Percentiles rank a stretch among this genome's conserved stretches.
These are phyloP conservation scores for Cryptotis parvus DNA, from an alignment of 2,113 vertebrate genomes.

Conservation along the genomic window DNA sequence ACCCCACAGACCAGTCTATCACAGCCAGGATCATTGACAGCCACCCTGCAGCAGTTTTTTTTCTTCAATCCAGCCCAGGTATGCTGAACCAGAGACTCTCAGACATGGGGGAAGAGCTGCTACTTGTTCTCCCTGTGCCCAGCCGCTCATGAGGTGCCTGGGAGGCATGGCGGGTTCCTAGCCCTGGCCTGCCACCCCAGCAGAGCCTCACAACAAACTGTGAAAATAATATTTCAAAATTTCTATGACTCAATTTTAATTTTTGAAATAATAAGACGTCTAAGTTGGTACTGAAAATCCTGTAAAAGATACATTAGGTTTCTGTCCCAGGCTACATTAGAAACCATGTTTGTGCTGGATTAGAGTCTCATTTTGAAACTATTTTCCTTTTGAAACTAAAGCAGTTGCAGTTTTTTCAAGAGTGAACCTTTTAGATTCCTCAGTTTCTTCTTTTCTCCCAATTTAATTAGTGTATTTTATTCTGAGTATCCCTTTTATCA, in stretches of 20 bases:
- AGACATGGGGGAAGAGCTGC: no score
- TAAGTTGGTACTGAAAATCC: not conserved
- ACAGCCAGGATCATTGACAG: no score
- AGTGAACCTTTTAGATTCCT: not conserved
- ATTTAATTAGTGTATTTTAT: not conserved
- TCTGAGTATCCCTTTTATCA: not conserved
- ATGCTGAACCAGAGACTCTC: no score
- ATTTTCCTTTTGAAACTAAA: conserved; percentile 21
- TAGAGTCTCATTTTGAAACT: conserved; percentile 1
- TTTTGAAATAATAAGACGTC: not conserved
- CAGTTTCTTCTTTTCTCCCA: not conserved
- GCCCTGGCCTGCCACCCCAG: no score
- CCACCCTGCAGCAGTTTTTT: no score
- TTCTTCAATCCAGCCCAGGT: no score
- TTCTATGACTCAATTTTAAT: not conserved
- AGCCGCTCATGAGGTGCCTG: no score
- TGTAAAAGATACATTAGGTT: not conserved
- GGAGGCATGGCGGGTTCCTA: no score
- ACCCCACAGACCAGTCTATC: no score
- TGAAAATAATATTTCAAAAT: not conserved
- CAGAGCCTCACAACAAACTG: no score
- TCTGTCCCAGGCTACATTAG: not conserved
- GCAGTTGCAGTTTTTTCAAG: not conserved
- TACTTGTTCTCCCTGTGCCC: no score
- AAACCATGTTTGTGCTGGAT: not conserved